Percentiles rank a stretch among this genome's conserved stretches.
These are phyloP conservation scores for Herminia tarsipennalis DNA, from an alignment of 2,888 invertebrate species.

Conservation along the genomic window DNA sequence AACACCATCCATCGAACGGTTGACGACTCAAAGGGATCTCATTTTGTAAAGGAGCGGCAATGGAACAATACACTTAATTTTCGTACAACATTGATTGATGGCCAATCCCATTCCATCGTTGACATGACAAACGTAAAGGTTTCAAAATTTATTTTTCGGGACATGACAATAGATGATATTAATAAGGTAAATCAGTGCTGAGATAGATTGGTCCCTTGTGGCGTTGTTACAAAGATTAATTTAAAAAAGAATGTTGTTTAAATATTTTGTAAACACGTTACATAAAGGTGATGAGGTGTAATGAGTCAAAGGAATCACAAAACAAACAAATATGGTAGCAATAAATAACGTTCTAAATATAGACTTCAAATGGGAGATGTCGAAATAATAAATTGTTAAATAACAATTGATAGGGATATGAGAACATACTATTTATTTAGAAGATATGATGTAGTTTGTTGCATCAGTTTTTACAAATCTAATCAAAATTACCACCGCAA, in stretches of 20 bases:
- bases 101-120: slow-evolving; percentile 63
- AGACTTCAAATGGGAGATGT: too few species aligned
- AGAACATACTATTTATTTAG: too few species aligned
- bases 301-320: slow-evolving; percentile 14
- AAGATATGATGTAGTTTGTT: too few species aligned
- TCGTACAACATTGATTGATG: slow-evolving; percentile 76
- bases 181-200: slow-evolving; percentile 46
- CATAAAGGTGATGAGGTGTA: slow-evolving; percentile 27
- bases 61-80: slow-evolving; percentile 80
- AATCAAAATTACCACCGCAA: neutral
- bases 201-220: slow-evolving; percentile 37
- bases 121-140: slow-evolving; percentile 65
- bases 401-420: too few species aligned
- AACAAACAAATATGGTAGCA: slow-evolving; percentile 12
- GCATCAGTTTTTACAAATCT: too few species aligned
- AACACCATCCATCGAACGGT: slow-evolving; percentile 50
- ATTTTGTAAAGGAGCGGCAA: slow-evolving; percentile 67
- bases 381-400: too few species aligned
- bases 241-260: slow-evolving; percentile 19
- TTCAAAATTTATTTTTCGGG: slow-evolving; percentile 51
- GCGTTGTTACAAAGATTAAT: slow-evolving; percentile 34
- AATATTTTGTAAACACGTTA: slow-evolving; percentile 38
- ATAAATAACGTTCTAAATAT: slow-evolving; percentile 9
- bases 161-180: slow-evolving; percentile 57
- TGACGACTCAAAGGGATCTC: slow-evolving; percentile 58